Conservation (phyloP, 2,888 invertebrate genomes). For the Troglohyphantes excavatus region DNA sequence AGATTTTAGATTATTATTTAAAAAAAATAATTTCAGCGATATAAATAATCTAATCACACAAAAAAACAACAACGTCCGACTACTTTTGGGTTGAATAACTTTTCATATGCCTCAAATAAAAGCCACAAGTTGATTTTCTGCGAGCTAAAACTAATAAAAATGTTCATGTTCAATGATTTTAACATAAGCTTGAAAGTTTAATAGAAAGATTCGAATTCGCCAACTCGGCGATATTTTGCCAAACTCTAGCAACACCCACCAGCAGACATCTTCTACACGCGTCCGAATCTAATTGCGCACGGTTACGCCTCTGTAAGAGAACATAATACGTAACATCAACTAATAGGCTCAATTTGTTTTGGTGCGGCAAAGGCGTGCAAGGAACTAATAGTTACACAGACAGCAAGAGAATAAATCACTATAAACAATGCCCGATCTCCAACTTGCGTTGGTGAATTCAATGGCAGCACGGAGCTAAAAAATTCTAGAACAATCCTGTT, state of each 20-base stretch:
- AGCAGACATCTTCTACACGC: background rate
- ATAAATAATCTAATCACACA: too few species aligned
- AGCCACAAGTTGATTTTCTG: too few species aligned
- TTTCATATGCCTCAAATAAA: too few species aligned
- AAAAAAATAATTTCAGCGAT: too few species aligned
- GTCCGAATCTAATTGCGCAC: background rate
- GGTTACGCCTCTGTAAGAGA: background rate
- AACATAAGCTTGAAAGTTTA: background rate
- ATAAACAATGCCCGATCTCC: background rate
- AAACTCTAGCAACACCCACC: background rate
- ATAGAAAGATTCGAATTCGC: background rate
- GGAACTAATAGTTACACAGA: background rate
- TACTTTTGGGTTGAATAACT: too few species aligned
- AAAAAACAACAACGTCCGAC: too few species aligned
- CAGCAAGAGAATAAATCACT: background rate
- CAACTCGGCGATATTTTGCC: constrained; percentile 21
- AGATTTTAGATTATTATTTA: too few species aligned
- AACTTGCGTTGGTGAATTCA: background rate
- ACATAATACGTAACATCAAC: background rate
- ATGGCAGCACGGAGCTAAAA: background rate
- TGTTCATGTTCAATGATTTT: too few species aligned
- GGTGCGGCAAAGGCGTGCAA: background rate
- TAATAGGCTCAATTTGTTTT: background rate
- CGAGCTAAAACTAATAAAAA: too few species aligned
- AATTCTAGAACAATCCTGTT: background rate